Conservation (phyloP, 2,888 invertebrate species). For the Euclidia mi region DNA sequence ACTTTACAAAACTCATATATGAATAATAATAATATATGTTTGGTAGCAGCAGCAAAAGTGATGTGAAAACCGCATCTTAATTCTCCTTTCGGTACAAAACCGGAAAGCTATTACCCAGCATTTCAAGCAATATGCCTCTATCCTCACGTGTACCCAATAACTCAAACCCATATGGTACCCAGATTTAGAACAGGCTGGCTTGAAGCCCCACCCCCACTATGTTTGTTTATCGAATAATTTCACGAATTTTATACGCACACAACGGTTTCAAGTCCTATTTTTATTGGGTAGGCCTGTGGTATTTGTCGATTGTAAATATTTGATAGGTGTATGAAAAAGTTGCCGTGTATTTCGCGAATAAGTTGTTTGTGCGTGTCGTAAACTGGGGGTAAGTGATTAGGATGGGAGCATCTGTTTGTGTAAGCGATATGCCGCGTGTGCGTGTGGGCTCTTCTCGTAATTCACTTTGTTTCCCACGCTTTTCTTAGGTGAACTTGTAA, state of each 20-base stretch:
- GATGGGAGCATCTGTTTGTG: not conserved
- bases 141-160: conserved; percentile 44
- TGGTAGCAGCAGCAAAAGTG: not conserved
- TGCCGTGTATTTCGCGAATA: conserved; percentile 5
- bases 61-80: not conserved
- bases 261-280: conserved; percentile 47
- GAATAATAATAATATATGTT: no score
- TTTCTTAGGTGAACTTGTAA: no score
- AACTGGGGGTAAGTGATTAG: conserved; percentile 9
- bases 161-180: conserved; percentile 46
- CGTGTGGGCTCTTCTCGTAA: no score
- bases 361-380: conserved; percentile 1
- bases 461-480: no score
- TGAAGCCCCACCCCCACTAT: conserved; percentile 20
- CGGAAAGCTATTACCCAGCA: conserved; percentile 14
- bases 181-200: conserved; percentile 39
- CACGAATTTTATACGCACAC: conserved; percentile 52
- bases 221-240: conserved; percentile 52
- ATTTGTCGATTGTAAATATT: conserved; percentile 41
- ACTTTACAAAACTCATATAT: no score
- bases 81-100: conserved; percentile 14
- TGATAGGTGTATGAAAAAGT: conserved; percentile 19
- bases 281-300: conserved; percentile 37
- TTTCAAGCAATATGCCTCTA: conserved; percentile 16
- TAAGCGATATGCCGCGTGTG: no score